Evolutionary conservation across 2,888 invertebrate genomes (phyloP).

Genomic region (Drosophila infuscata): DNA sequence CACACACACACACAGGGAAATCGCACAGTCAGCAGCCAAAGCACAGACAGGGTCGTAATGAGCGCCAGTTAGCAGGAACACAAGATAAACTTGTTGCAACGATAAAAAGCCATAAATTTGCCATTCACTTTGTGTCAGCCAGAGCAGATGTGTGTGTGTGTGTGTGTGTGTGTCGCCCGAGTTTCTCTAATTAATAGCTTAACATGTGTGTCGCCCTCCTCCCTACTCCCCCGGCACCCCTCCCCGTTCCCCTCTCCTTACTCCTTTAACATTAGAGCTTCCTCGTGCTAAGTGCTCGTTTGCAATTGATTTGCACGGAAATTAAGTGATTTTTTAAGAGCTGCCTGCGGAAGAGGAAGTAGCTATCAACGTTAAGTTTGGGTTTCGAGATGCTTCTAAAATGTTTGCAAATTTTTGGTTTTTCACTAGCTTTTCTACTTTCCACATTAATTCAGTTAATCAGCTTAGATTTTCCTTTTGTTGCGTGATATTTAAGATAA

Average conservation of each 20-base stretch:
- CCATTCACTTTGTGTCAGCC: conserved; percentile 46
- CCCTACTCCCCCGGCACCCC: not conserved
- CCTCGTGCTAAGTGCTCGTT: conserved; percentile 22
- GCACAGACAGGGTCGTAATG: conserved; percentile 57
- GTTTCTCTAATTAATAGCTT: conserved; percentile 70
- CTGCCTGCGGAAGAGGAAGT: not conserved
- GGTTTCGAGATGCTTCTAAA: conserved; percentile 9
- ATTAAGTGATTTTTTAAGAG: conserved; percentile 9
- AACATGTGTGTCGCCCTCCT: conserved; percentile 36
- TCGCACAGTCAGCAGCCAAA: conserved; percentile 50
- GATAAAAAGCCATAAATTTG: conserved; percentile 75
- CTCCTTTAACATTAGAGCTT: not conserved
- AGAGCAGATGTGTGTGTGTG: not conserved
- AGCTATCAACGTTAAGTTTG: conserved; percentile 7
- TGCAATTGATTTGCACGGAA: conserved; percentile 75
- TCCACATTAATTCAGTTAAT: not conserved
- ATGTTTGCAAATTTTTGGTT: not conserved
- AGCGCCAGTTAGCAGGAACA: conserved; percentile 71
- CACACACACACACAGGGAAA: conserved; percentile 19
- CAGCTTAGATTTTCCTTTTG: not conserved
- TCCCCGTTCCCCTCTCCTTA: not conserved
- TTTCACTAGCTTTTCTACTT: not conserved
- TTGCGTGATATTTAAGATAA: not conserved
- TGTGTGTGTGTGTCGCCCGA: conserved; percentile 26
- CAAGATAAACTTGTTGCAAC: conserved; percentile 77